Evolutionary conservation across 2,797 vertebrate species (phyloP).

Genomic region (Halcyon smyrnensis): DNA sequence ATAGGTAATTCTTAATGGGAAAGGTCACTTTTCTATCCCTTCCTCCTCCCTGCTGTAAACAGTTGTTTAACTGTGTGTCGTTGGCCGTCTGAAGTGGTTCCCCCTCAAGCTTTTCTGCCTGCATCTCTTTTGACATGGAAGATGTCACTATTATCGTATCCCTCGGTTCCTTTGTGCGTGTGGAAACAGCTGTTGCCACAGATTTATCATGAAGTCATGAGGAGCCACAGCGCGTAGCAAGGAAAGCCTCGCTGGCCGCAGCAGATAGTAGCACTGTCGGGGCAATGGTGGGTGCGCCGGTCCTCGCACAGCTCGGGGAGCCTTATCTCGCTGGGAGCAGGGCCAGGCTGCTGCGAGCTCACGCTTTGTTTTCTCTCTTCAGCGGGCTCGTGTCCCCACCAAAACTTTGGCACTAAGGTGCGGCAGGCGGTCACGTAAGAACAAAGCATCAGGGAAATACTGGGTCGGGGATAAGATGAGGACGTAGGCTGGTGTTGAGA

Average conservation of each 20-base stretch:
- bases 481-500: neutral
- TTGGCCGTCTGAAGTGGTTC: neutral
- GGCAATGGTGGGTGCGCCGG: accelerated
- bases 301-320: accelerated
- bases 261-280: neutral
- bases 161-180: neutral
- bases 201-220: neutral
- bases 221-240: neutral
- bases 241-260: neutral
- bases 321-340: neutral
- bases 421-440: neutral
- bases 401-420: neutral
- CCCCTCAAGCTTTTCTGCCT: neutral
- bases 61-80: neutral
- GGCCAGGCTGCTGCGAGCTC: neutral
- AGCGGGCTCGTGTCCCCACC: neutral
- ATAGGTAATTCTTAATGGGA: conserved; percentile 23
- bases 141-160: neutral
- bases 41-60: conserved; percentile 42
- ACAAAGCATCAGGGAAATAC: neutral
- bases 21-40: conserved; percentile 55
- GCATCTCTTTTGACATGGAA: accelerated
- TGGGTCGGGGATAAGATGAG: neutral
- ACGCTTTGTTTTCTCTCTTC: neutral
- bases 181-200: conserved; percentile 56